Percentiles rank a stretch among this genome's conserved stretches.
Conservation (phyloP, 2,797 vertebrate species). For the Platyrinchus mystaceus region DNA sequence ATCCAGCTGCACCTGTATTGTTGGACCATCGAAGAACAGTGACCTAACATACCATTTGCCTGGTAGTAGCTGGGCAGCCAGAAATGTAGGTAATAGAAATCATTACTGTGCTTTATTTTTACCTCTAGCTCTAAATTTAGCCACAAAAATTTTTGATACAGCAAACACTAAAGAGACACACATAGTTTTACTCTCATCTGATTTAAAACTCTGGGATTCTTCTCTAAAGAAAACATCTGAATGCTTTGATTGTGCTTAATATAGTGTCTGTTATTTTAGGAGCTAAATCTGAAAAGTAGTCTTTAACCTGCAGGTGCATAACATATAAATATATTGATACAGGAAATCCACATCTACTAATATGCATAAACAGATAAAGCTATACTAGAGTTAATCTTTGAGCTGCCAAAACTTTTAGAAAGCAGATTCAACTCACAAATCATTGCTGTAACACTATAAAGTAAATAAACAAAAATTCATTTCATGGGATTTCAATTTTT, state of each 20-base stretch:
- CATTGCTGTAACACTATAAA: background rate
- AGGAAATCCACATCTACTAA: background rate
- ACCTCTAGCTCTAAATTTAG: background rate
- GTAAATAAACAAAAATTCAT: constrained; percentile 55
- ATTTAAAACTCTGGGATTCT: background rate
- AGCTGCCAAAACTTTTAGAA: background rate
- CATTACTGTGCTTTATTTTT: background rate
- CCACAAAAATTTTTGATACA: background rate
- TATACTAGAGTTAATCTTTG: background rate
- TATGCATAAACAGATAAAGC: background rate
- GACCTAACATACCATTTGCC: background rate
- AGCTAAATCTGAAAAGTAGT: background rate
- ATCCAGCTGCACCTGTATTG: accelerated
- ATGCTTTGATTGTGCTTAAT: background rate
- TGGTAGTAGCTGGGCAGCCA: background rate
- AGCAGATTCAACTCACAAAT: constrained; percentile 14
- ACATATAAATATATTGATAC: background rate
- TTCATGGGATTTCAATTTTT: constrained; percentile 60
- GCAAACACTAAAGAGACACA: background rate
- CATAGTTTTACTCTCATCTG: background rate
- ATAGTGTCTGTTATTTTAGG: background rate
- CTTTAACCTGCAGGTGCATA: background rate
- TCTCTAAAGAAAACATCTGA: background rate
- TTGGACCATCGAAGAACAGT: accelerated
- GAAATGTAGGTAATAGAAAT: background rate